Evolutionary conservation across 92 coral and sea anemone genomes (phyloP), one percentile per base, ranked within the genome.

Genomic region (Phenganax stokvisi): DNA sequence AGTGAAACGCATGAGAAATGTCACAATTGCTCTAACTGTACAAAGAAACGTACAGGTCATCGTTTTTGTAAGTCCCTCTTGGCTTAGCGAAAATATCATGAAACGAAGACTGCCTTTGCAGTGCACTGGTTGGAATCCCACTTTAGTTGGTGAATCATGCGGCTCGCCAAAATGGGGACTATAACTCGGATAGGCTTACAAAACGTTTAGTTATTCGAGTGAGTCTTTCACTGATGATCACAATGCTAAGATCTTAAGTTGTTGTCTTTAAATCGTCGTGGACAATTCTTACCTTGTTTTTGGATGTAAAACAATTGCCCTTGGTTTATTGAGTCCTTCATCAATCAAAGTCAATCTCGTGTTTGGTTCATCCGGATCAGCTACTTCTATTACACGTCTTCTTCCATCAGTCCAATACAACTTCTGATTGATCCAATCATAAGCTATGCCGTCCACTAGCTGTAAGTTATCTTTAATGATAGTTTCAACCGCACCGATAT

Each of bases 371-470:
- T 91, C 89, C 20, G 90, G 85, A 17, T 93, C 69, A 71, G 92
- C 89, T 84, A 94, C 97, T 86, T 94, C 98, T 70, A 94, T 94
- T 65, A 90, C 86, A 60, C 89, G 88, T 79, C 90, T 91, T 25
- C 97, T 96, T 2, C 96, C 89, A 86, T 94, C 98, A 12, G 97
- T 94, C 98, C 98, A 94, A 79, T 94, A 94, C 73, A 94, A 83
- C 80, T 94, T 94, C 69, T 94, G 86, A 11, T 93, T 92, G 12
- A 94, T 81, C 98, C 98, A 94, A 75, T 94, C 98, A 27, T 92
- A 92, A 55, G 98, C 98, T 0, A 94, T 54, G 16, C 98, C 98
- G 52, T 94, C 98, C 15, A 81, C 85, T 20, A 71, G 52, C 72
- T 69, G 58, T 16, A 70, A 61, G 51, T 70, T 8, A 54, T 20